Evolutionary conservation across 1,140 invertebrate species (phyloP), one percentile per base, ranked within the genome.

Genomic region (Lasioglossum baleicum): DNA sequence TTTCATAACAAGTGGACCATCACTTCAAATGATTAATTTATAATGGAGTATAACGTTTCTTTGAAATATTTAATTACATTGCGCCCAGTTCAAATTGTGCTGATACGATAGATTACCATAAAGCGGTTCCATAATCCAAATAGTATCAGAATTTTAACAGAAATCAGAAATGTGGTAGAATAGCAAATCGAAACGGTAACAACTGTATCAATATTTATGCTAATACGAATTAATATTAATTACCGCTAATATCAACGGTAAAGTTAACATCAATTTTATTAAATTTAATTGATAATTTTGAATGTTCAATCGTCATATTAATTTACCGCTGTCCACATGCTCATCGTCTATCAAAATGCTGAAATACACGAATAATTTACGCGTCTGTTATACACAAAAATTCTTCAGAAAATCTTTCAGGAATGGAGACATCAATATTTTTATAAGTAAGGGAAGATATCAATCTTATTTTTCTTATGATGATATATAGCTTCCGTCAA

Each of bases 211-310:
- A 68, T 75, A 53, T 75, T 60, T 22, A 68, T 15, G 5, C 22
- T 22, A 42, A 58, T 68, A 44, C 22, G 8, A 31, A 75, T 68
- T 60, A 69, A 64, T 60, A 68, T 31, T 60, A 75, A 60, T 75
- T 60, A 75, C 51, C 5, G 35, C 44, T 58, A 31, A 68, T 68
- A 58, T 67, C 73, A 31, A 53, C 42, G 58, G 42, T 42, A 20
- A 31, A 10, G n/a, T 40, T 68, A 74, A 64, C 48, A 35, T 11
- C 60, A 65, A 66, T 75, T 74, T 26, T 7, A 26, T 74, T 53
- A 66, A 40, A 75, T 66, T 22, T 65, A 20, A 56, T 66, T 75
- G 61, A 66, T 66, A 42, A 75, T 66, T 66, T 66, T 20, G 31
- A 17, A 61, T 15, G 44, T 48, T 60, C 69, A n/a, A n/a, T 51